phyloP scores from a whole-genome alignment of 2,113 vertebrate species.

The Mus musculus region GRCm39 chr8:73680501-73681000 shows the following conservation, averaged over 20 bases:
- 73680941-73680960: not conserved
- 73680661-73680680: too few species aligned
- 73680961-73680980: not conserved
- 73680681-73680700: not conserved
- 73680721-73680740: fast-evolving
- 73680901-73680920: not conserved
- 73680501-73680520: conserved; percentile 82
- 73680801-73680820: not conserved
- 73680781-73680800: not conserved
- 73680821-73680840: not conserved
- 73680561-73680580: not conserved
- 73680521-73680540: conserved; percentile 78
- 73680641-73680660: not conserved
- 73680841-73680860: fast-evolving
- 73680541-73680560: conserved; percentile 67
- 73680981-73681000: not conserved
- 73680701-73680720: not conserved
- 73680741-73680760: not conserved
- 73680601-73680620: conserved; percentile 40
- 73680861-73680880: not conserved
- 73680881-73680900: fast-evolving
- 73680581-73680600: conserved; percentile 57
- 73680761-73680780: not conserved
- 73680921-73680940: not conserved
- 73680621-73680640: not conserved